Conservation (phyloP, 2,113 vertebrate genomes). For the Pseudopodoces humilis region DNA sequence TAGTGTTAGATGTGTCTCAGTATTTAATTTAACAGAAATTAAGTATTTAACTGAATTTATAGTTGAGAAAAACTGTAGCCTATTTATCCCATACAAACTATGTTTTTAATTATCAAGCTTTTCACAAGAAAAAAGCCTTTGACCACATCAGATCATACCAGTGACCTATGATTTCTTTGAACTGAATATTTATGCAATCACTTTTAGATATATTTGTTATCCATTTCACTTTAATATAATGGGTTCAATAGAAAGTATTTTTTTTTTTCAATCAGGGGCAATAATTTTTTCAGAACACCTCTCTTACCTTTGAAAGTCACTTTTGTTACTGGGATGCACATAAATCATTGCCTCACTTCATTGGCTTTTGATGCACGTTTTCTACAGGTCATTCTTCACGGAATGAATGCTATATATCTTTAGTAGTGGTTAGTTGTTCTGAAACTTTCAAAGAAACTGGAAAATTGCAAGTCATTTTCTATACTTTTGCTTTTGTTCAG, state of each 20-base stretch:
- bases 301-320: conserved; percentile 1
- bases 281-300: conserved; percentile 2
- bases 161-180: conserved; percentile 13
- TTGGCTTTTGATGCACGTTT: conserved; percentile 32
- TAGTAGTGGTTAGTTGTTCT: not conserved
- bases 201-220: conserved; percentile 1
- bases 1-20: not conserved
- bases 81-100: not conserved
- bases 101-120: conserved; percentile 20
- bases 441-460: conserved; percentile 7
- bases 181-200: not conserved
- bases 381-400: conserved; percentile 16
- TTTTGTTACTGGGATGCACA: conserved; percentile 7
- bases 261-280: not conserved
- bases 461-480: not conserved
- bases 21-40: not conserved
- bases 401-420: conserved; percentile 33
- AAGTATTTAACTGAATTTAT: not conserved
- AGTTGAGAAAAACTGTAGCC: not conserved
- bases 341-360: conserved; percentile 45
- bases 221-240: conserved; percentile 18
- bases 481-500: not conserved
- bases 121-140: not conserved
- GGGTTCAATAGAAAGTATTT: not conserved
- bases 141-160: not conserved